Evolutionary conservation across 2,113 vertebrate species (phyloP), one percentile per base, ranked within the genome.

Genomic region (Alectura lathami): DNA sequence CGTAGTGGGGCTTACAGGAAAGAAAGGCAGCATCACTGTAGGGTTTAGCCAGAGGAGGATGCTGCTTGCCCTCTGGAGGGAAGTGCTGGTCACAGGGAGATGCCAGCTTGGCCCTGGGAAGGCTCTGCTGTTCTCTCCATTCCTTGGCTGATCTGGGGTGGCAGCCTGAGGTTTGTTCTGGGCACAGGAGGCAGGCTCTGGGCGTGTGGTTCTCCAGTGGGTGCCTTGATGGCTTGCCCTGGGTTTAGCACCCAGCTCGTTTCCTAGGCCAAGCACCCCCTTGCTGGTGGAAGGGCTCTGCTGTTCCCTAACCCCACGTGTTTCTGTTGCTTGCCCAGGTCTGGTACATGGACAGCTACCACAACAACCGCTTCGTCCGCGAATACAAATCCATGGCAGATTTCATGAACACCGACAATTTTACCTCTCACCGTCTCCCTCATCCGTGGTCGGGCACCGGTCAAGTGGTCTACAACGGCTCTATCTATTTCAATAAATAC

Each of bases 291-390:
- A 1, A 10, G 53, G 69, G n/a, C 23, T 16, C 34, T 34, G 80
- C n/a, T 68, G 23, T 47, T 20, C 32, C 26, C 75, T 88, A 32
- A 88, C 36, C 11, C 75, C 86, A 0, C 4, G 2, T 8, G 2
- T 50, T 34, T 90, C 89, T 60, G 21, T 75, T 75, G 48, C 75
- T 64, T 2, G 2, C 6, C 1, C 96, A 99, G 99, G 99, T 99
- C 51, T 99, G 99, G 99, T 99, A 99, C 97, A 99, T 99, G 99
- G 99, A 99, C 47, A 99, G 99, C 21, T 99, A 99, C 95, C 99
- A 99, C 91, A 99, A 99, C 98, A 99, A 99, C 98, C 99, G 99
- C 91, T 99, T 99, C 2, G 99, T 99, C 56, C 98, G 99, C 1
- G 99, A 99, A 96, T 99, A 99, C 96, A 98, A 96, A 89, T 99